Base-by-base conservation (phyloP, 1,140 invertebrate species). In the Eulimnadia texana region DNA sequence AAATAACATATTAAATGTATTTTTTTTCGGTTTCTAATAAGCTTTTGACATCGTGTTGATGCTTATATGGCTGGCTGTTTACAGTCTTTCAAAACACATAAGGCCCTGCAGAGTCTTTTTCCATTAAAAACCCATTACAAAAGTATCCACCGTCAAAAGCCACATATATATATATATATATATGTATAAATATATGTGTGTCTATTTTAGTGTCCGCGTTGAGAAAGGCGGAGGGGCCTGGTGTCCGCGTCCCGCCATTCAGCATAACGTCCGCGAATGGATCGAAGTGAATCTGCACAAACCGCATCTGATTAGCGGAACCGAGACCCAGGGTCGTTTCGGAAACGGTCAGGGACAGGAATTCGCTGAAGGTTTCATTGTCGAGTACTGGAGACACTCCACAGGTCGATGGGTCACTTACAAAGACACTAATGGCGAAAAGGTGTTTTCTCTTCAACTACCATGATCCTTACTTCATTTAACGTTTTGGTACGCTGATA, bases 251-350 rank as follows among this genome's bases (percentile, higher is more conserved):
- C 52, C 47, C 22, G 54, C 55, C 29, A 65, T 63, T 23, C 63
- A 55, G 13, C 50, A 54, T 13, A 33, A 61, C 20, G 64, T 64
- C 0, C 72, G 77, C 54, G 80, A 82, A 67, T 82, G 78, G 71
- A 67, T 82, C 20, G 76, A 82, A 70, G 74, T 82, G 47, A 75
- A 80, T 63, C 70, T 82, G 2, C 73, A 73, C 64, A 74, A 75
- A 51, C 78, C 90, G 52, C 83, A 88, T 68, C 71, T 79, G 53
- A 72, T 81, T 47, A 77, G 75, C 9, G 73, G 69, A 29, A 73
- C 80, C 3, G 78, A 78, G 54, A 78, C 77, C n/a, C 80, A 81
- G 65, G 80, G 80, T 2, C 72, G 80, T 10, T 81, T 79, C 68
- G 80, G 78, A 6, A 80, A 80, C 66, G 80, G 80, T 58, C 73